Percentiles rank a stretch among this genome's conserved stretches.
phyloP scores from a whole-genome alignment of 1,140 invertebrate genomes.

The Idris sp. region DNA sequence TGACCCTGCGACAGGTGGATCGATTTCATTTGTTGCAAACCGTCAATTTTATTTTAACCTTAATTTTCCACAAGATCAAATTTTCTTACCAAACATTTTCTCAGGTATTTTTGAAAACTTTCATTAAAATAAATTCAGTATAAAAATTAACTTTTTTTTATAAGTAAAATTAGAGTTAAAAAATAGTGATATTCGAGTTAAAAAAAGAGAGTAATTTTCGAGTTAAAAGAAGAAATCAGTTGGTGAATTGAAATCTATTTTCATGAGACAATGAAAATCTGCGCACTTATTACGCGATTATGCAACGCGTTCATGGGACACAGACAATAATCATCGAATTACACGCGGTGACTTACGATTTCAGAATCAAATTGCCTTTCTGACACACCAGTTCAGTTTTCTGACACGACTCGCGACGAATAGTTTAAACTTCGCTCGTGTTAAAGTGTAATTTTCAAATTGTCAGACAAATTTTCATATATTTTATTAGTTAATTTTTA shows the following conservation, averaged over 20 bases:
- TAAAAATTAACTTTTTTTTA: too few species aligned
- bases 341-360: conserved; percentile 61
- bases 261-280: conserved; percentile 22
- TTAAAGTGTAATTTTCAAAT: too few species aligned
- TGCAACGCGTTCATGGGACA: conserved; percentile 58
- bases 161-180: too few species aligned
- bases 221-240: too few species aligned
- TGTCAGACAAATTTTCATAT: too few species aligned
- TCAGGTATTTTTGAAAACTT: too few species aligned
- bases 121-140: too few species aligned
- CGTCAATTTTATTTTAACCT: conserved; percentile 8
- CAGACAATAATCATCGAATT: conserved; percentile 72
- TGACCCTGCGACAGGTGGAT: conserved; percentile 36
- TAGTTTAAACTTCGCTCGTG: background rate
- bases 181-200: too few species aligned
- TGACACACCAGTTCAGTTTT: conserved; percentile 16
- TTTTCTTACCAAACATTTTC: too few species aligned
- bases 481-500: too few species aligned
- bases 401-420: background rate
- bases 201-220: too few species aligned
- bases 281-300: conserved; percentile 28
- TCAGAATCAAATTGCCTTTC: conserved; percentile 37
- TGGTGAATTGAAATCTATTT: conserved; percentile 33
- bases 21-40: conserved; percentile 12
- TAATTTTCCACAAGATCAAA: background rate